Evolutionary conservation across 2,113 vertebrate genomes (phyloP).

Genomic region (Lagenorhynchus albirostris): DNA sequence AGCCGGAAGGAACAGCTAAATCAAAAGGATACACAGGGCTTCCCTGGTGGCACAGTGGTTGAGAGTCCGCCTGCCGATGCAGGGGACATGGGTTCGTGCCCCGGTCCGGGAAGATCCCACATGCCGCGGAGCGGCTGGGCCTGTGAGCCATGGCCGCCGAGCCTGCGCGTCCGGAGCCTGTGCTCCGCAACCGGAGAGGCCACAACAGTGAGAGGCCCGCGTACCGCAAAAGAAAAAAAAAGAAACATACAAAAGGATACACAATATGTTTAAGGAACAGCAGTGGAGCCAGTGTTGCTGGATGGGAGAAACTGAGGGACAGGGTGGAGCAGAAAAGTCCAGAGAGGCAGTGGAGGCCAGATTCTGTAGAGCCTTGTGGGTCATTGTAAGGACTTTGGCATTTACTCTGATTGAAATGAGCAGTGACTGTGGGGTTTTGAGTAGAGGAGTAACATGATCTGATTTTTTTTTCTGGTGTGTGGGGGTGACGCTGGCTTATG

Average conservation of each 20-base stretch:
- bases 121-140: too few relatives aligned
- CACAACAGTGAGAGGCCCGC: too few relatives aligned
- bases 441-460: neutral
- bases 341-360: neutral
- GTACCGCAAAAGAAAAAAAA: too few relatives aligned
- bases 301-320: neutral
- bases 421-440: neutral
- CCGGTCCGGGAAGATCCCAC: too few relatives aligned
- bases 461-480: neutral
- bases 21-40: neutral
- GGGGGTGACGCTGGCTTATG: too few relatives aligned
- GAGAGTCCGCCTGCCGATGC: too few relatives aligned
- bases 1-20: neutral
- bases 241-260: neutral
- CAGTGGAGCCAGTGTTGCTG: neutral
- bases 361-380: neutral
- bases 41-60: too few relatives aligned
- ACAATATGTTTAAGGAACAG: neutral
- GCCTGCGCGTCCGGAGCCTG: too few relatives aligned
- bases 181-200: too few relatives aligned
- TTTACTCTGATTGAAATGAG: slow-evolving; percentile 17
- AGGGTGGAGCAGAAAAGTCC: neutral
- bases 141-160: too few relatives aligned
- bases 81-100: too few relatives aligned
- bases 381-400: neutral